Base-by-base conservation (phyloP, 2,797 vertebrate species). In the Spheniscus humboldti region DNA sequence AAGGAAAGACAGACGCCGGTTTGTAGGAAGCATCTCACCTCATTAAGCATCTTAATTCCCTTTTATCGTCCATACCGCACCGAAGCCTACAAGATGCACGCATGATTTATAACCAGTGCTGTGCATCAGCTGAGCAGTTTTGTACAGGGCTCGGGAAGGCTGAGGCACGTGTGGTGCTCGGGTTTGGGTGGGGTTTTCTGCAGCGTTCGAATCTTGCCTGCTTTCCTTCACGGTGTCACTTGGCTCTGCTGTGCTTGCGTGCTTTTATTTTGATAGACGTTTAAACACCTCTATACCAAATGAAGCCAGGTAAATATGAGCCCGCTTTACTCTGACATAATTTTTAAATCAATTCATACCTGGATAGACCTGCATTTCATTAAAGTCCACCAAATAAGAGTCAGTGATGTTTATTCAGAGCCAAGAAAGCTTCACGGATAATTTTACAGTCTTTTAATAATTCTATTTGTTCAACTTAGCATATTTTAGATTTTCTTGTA, bases 21-120 rank as follows among this genome's bases (percentile, higher is more conserved):
- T 91, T 82, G 66, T 43, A 90, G 82, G 50, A 84, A 81, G 66
- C 66, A 94, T 78, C 87, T 96, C 87, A 88, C 94, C 79, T 90
- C 92, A 92, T 94, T 96, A 94, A 95, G 48, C 76, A 50, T 94
- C 91, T 88, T 95, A 95, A 95, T 94, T 96, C 79, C 52, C 25
- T 92, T 94, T 96, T 94, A 92, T 94, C 94, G 87, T 94, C 92
- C 71, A 24, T n/a, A 63, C 87, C 59, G 63, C 82, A 82, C 69
- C 39, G 82, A 78, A 96, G 87, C 76, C 66, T 91, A 50, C 10
- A 35, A 90, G 69, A 90, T 19, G 55, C 63, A 43, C 33, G 73
- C n/a, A 30, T 97, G 94, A 96, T 94, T 97, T 96, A 86, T 88
- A 94, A 94, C 84, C 24, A 76, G 73, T 8, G 43, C 72, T 55